Conservation (phyloP, 2,797 vertebrate genomes). For the Arctocebus calabarensis region DNA sequence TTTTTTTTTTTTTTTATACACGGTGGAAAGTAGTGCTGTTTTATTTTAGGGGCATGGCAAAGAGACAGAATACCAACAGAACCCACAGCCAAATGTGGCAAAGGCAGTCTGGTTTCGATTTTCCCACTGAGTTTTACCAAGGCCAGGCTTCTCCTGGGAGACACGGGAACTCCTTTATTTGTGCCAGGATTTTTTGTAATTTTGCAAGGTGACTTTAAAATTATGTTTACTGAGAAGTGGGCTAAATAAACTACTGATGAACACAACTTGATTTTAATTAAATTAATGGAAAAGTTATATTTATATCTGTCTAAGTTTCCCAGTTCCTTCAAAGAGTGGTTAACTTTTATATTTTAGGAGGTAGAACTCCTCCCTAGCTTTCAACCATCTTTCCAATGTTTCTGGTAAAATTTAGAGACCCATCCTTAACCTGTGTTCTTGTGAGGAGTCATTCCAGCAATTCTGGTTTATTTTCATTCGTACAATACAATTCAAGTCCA, state of each 20-base stretch:
- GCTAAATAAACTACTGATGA: not conserved
- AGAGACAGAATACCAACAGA: not conserved
- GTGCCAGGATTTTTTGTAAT: not conserved
- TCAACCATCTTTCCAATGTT: not conserved
- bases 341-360: not conserved
- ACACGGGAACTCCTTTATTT: not conserved
- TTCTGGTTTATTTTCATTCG: conserved; percentile 17
- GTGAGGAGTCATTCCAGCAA: not conserved
- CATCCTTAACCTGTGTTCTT: not conserved
- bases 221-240: not conserved
- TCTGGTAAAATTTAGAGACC: not conserved
- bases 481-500: not conserved
- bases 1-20: not conserved
- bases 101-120: conserved; percentile 4
- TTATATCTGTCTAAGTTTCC: not conserved
- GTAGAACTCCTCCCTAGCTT: not conserved
- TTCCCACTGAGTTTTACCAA: not conserved
- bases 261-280: conserved; percentile 37
- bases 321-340: not conserved
- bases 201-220: conserved; percentile 19
- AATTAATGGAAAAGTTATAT: not conserved
- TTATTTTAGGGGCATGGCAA: conserved; percentile 44
- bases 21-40: not conserved
- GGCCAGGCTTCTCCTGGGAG: not conserved
- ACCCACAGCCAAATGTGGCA: not conserved